These are phyloP conservation scores for Onchidella celtica DNA, from an alignment of 2,888 invertebrate genomes.

Conservation along the genomic window DNA sequence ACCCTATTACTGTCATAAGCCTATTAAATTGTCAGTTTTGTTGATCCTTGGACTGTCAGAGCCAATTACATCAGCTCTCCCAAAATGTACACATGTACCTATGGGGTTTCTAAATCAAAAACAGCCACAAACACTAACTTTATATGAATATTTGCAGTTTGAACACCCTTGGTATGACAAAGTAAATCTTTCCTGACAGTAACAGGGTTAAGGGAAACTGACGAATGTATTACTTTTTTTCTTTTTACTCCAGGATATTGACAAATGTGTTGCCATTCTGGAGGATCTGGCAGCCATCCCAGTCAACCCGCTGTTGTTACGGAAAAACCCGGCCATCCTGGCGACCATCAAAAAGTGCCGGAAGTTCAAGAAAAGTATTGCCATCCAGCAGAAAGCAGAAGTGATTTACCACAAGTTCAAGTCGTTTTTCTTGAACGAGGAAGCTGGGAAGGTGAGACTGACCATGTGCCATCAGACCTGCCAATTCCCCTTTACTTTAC, in stretches of 20 bases:
- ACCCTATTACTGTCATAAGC: no score
- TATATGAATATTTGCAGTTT: no score
- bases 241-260: slow-evolving; percentile 70
- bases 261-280: slow-evolving; percentile 79
- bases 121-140: no score
- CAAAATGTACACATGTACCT: no score
- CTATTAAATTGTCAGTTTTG: no score
- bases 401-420: slow-evolving; percentile 80
- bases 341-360: slow-evolving; percentile 80
- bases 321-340: slow-evolving; percentile 79
- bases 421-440: slow-evolving; percentile 75
- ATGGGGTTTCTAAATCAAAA: no score
- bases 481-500: not conserved
- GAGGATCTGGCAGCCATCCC: slow-evolving; percentile 76
- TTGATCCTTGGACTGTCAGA: no score
- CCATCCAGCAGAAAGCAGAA: slow-evolving; percentile 79
- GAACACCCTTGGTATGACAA: no score
- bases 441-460: slow-evolving; percentile 56
- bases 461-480: not conserved
- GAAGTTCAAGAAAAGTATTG: slow-evolving; percentile 78
- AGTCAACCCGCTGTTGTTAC: slow-evolving; percentile 74
- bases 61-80: no score
- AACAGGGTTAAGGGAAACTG: not conserved
- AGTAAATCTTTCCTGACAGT: no score
- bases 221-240: not conserved